A percentile compares a stretch with the other conserved stretches of the same genome.
Evolutionary conservation across 2,888 invertebrate species (phyloP).

Genomic region (Eristalinus sepulchralis): DNA sequence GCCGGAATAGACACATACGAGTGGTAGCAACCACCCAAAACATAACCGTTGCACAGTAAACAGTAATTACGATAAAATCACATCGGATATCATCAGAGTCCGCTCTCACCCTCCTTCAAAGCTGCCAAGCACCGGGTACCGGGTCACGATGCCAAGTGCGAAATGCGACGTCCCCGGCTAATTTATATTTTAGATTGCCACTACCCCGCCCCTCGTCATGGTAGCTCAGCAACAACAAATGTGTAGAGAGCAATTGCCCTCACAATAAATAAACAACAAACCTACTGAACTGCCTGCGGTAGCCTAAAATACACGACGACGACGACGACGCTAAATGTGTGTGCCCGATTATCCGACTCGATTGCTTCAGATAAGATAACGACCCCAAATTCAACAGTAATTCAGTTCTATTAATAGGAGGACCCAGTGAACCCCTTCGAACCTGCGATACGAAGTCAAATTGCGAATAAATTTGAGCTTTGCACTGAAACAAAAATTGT

Average conservation of each 20-base stretch:
- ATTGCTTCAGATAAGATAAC: not conserved
- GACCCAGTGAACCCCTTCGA: not conserved
- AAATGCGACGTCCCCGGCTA: not conserved
- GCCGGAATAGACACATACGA: no score
- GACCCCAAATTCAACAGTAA: not conserved
- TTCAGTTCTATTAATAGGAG: not conserved
- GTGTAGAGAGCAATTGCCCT: not conserved
- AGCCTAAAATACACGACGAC: not conserved
- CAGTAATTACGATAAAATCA: no score
- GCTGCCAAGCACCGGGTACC: not conserved
- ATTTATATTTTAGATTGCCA: not conserved
- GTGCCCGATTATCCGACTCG: not conserved
- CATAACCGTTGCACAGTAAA: no score
- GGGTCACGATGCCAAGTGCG: not conserved
- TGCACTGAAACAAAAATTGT: not conserved
- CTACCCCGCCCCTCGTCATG: not conserved
- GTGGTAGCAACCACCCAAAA: no score
- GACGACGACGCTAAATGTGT: not conserved
- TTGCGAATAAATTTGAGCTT: not conserved
- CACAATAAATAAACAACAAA: not conserved
- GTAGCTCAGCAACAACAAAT: not conserved
- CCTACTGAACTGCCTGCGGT: not conserved
- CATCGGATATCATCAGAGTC: no score
- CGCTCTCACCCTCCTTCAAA: no score
- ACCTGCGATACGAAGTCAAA: not conserved